phyloP scores from a whole-genome alignment of 2,113 vertebrate species.

The Coryphaenoides rupestris region DNA sequence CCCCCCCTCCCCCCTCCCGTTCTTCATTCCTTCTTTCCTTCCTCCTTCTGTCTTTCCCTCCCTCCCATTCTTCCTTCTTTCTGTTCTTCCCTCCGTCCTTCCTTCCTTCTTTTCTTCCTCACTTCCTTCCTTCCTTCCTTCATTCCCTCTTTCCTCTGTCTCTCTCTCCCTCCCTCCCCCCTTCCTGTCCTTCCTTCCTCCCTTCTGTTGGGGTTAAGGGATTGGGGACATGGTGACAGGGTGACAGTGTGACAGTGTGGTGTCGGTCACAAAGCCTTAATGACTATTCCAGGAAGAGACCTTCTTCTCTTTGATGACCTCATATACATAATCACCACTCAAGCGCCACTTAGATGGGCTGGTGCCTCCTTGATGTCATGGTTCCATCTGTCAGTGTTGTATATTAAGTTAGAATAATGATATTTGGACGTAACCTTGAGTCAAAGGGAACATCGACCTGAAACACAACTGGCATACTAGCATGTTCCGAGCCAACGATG shows the following conservation, averaged over 20 bases:
- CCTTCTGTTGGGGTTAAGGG: slow-evolving; percentile 58
- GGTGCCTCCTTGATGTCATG: slow-evolving; percentile 26
- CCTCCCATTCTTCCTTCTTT: background rate
- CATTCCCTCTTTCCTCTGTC: too few relatives aligned
- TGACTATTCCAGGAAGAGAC: slow-evolving; percentile 26
- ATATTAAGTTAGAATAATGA: slow-evolving; percentile 5
- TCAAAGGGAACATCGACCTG: slow-evolving; percentile 10
- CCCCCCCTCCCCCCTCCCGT: too few relatives aligned
- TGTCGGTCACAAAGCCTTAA: slow-evolving; percentile 21
- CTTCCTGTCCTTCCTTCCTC: slow-evolving; percentile 9
- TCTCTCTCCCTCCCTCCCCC: too few relatives aligned
- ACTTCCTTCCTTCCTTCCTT: too few relatives aligned
- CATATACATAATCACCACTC: slow-evolving; percentile 13
- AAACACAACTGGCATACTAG: background rate
- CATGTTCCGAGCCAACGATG: too few relatives aligned
- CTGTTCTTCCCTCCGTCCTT: too few relatives aligned
- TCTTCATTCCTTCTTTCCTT: too few relatives aligned
- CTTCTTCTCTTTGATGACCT: slow-evolving; percentile 17
- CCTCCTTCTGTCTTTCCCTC: slow-evolving; percentile 24
- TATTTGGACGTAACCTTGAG: slow-evolving; percentile 10
- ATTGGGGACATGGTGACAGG: slow-evolving; percentile 29
- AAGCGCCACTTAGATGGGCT: slow-evolving; percentile 2
- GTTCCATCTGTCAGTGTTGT: slow-evolving; percentile 34
- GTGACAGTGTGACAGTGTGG: slow-evolving; percentile 25
- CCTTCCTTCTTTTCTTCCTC: too few relatives aligned